Evolutionary conservation across 2,888 invertebrate genomes (phyloP).

Genomic region (Dolomedes plantarius): DNA sequence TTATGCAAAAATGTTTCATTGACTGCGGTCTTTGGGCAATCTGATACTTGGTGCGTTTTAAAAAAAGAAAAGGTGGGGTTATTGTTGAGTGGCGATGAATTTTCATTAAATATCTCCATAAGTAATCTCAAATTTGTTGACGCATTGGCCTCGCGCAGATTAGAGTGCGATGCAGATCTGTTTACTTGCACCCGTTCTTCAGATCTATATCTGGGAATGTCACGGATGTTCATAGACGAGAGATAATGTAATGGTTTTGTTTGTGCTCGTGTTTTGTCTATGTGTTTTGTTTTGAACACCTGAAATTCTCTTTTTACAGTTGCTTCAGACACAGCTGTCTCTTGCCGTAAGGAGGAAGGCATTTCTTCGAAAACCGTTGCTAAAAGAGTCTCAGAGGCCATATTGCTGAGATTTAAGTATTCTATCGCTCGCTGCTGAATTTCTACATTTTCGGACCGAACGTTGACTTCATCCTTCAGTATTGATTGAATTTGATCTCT

Average conservation of each 20-base stretch:
- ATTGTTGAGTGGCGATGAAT: neutral
- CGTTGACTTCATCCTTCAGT: neutral
- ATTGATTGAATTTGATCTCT: slow-evolving; percentile 17
- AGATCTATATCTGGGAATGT: too few species aligned
- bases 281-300: too few species aligned
- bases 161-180: neutral
- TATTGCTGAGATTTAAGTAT: slow-evolving; percentile 32
- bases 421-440: slow-evolving; percentile 53
- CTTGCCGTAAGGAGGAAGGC: neutral
- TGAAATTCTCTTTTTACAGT: too few species aligned
- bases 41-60: too few species aligned
- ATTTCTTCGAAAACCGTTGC: slow-evolving; percentile 34
- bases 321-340: neutral
- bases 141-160: neutral
- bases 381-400: neutral
- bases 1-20: neutral
- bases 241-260: too few species aligned
- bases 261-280: too few species aligned
- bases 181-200: too few species aligned
- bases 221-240: too few species aligned
- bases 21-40: neutral
- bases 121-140: neutral
- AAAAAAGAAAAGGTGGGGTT: too few species aligned
- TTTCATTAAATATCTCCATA: neutral
- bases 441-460: slow-evolving; percentile 12